phyloP scores from a whole-genome alignment of 2,888 invertebrate genomes.

The Tricholauxania praeusta region DNA sequence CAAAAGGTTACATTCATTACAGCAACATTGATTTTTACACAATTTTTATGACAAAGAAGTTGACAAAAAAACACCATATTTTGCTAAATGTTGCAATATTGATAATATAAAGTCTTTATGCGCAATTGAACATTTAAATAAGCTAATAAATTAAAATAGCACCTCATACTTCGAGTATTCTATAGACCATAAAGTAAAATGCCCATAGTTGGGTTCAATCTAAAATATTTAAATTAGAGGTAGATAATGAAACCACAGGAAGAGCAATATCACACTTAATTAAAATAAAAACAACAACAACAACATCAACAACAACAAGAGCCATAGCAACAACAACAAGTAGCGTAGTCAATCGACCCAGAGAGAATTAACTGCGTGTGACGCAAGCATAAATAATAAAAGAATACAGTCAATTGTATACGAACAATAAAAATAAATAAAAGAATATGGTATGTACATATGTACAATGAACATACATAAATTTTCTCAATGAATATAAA shows the following conservation, averaged over 20 bases:
- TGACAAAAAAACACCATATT: too few relatives aligned
- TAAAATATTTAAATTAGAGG: constrained; percentile 4
- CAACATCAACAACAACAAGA: background rate
- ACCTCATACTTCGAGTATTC: too few relatives aligned
- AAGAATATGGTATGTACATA: too few relatives aligned
- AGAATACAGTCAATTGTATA: constrained; percentile 12
- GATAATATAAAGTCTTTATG: too few relatives aligned
- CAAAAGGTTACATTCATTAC: too few relatives aligned
- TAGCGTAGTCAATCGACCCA: constrained; percentile 9
- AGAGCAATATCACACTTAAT: constrained; percentile 11
- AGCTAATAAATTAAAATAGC: too few relatives aligned
- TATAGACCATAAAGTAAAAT: background rate
- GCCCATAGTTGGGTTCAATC: background rate
- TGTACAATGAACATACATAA: background rate
- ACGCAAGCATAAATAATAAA: constrained; percentile 24
- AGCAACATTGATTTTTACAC: too few relatives aligned
- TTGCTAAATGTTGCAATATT: too few relatives aligned
- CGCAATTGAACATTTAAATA: too few relatives aligned
- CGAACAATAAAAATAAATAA: constrained; percentile 10
- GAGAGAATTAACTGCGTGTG: constrained; percentile 11
- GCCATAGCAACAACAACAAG: background rate
- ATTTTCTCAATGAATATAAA: background rate
- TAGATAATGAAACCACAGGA: constrained; percentile 17
- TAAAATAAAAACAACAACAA: background rate
- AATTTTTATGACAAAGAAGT: too few relatives aligned